phyloP scores from a whole-genome alignment of 2,113 vertebrate genomes.

The Sylvia atricapilla region DNA sequence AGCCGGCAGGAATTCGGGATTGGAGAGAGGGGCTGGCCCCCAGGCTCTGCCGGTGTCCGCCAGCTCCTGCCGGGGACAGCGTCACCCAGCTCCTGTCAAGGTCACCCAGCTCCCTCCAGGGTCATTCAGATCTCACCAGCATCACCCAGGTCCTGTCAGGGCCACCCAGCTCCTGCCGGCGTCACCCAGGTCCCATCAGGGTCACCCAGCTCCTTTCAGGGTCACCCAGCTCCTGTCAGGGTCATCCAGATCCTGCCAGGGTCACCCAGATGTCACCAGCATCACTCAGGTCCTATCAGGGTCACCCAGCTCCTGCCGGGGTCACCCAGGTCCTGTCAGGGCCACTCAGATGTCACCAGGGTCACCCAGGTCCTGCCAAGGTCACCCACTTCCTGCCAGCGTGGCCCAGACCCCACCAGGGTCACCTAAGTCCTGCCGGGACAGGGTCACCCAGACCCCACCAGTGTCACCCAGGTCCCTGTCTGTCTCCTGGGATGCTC shows the following conservation, averaged over 20 bases:
- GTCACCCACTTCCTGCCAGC: too few species aligned
- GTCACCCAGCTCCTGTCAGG: too few species aligned
- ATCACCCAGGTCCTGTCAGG: not conserved
- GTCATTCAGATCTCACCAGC: too few species aligned
- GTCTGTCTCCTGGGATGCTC: accelerated
- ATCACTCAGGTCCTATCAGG: not conserved
- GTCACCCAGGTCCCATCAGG: too few species aligned
- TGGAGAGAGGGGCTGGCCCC: not conserved
- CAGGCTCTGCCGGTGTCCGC: not conserved
- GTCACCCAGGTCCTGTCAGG: too few species aligned
- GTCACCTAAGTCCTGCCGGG: not conserved
- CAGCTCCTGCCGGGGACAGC: not conserved
- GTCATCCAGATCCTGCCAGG: too few species aligned
- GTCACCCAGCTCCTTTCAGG: too few species aligned
- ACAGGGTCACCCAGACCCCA: too few species aligned
- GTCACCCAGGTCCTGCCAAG: not conserved
- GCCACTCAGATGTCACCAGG: too few species aligned
- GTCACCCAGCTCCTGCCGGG: not conserved
- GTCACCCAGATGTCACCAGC: too few species aligned
- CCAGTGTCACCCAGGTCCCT: accelerated
- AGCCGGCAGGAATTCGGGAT: not conserved
- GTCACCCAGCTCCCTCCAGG: accelerated
- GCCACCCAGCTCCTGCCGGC: not conserved
- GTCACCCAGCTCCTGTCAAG: not conserved
- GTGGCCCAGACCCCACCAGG: accelerated